Percentiles rank a stretch among this genome's conserved stretches.
phyloP scores from a whole-genome alignment of 2,113 vertebrate species.

The Butorides virescens region DNA sequence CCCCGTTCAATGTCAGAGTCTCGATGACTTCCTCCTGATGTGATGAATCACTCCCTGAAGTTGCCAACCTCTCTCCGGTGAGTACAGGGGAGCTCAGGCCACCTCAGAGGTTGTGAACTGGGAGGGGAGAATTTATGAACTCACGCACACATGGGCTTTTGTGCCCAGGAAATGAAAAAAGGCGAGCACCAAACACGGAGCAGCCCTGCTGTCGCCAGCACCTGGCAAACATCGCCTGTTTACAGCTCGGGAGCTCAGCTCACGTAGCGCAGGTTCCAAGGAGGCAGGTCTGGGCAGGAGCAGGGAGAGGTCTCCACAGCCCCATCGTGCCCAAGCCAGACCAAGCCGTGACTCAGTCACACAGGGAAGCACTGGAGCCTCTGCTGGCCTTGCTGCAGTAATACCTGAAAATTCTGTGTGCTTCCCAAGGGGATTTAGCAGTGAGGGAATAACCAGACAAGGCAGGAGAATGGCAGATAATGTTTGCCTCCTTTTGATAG shows the following conservation, averaged over 20 bases:
- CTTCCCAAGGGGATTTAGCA: neutral
- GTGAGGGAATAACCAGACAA: neutral
- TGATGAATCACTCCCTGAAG: neutral
- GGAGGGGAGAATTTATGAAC: neutral
- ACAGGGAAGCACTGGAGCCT: neutral
- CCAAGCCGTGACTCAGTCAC: constrained; percentile 9
- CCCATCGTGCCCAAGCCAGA: neutral
- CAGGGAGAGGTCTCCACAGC: neutral
- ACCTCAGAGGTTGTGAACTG: neutral
- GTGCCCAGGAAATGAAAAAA: neutral
- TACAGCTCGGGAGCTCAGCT: neutral
- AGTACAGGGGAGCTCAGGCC: neutral
- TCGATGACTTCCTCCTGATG: neutral
- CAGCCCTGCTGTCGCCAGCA: neutral
- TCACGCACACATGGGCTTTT: neutral
- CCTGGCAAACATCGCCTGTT: neutral
- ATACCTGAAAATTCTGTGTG: neutral
- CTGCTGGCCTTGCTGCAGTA: neutral
- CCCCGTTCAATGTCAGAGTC: neutral
- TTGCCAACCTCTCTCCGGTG: neutral
- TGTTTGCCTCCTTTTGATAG: neutral
- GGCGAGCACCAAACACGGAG: neutral
- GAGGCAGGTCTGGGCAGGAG: constrained; percentile 37
- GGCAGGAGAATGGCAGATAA: neutral
- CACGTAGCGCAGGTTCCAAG: neutral